Base-by-base conservation (phyloP, 2,113 vertebrate species). In the Ornithorhynchus anatinus region DNA sequence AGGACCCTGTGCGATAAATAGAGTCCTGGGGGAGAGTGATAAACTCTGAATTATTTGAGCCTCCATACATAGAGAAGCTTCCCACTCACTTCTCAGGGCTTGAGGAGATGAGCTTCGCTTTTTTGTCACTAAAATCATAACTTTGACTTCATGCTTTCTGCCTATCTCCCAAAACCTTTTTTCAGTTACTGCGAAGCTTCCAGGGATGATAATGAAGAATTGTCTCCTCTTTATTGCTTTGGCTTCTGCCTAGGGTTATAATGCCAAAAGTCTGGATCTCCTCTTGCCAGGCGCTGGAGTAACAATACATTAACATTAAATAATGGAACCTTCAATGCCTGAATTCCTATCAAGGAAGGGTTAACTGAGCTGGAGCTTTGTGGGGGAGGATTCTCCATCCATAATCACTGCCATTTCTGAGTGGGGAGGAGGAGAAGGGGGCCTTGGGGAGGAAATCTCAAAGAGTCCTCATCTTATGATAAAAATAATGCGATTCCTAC, bases 201-300 rank as follows among this genome's bases (percentile, higher is more conserved):
- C 86, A 88, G 78, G 64, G 48, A 60, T 50, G 77, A 77, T 86
- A 86, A 89, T 75, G 71, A 89, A 85, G 79, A 86, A 87, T 75
- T 84, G 43, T 79, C 70, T 89, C 63, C 72, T 73, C 78, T 87
- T 82, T 84, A 88, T 75, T 38, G 16, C 50, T 38, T 87, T 91
- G 86, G 81, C 84, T 83, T 69, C 56, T 67, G 66, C 5, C 0
- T 0, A 60, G 68, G 29, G 43, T 22, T 61, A 11, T 32, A 56
- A n/a, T 33, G 84, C 84, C 86, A 91, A 65, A 22, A 75, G 42
- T 62, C 16, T 74, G 61, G 64, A 72, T 68, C 72, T 78, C 14
- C 23, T 69, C 23, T 25, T 85, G 71, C 61, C 84, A 91, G 69
- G 59, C 63, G 65, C 50, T 69, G 48, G 50, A 37, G 84, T 54